Evolutionary conservation across 2,113 vertebrate species (phyloP).

Genomic region (Callaeas wilsoni): DNA sequence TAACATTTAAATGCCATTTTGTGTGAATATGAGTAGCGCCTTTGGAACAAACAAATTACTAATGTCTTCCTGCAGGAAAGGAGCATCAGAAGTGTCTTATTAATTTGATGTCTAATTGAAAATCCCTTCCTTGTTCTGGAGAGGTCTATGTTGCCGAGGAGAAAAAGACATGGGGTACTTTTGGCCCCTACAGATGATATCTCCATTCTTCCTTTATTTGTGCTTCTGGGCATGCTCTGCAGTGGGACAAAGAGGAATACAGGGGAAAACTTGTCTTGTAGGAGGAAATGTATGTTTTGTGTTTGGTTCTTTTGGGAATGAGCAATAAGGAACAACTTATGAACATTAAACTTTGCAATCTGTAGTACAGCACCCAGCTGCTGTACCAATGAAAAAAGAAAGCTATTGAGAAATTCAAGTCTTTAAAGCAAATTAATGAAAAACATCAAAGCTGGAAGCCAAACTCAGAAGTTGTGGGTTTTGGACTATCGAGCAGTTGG

Average conservation of each 20-base stretch:
- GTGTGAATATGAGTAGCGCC: conserved; percentile 61
- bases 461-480: background rate
- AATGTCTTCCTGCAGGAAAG: conserved; percentile 51
- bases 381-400: background rate
- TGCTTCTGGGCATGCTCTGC: background rate
- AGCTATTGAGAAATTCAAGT: background rate
- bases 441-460: background rate
- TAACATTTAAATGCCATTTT: conserved; percentile 85
- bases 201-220: background rate
- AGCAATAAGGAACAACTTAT: background rate
- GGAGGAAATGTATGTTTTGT: background rate
- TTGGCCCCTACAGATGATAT: background rate
- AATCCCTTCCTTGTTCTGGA: background rate
- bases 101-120: conserved; percentile 43
- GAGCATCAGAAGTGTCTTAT: conserved; percentile 27
- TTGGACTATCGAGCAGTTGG: background rate
- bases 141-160: background rate
- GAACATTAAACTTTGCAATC: background rate
- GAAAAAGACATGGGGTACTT: background rate
- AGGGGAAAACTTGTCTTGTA: background rate
- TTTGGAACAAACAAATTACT: conserved; percentile 74
- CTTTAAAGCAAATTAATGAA: background rate
- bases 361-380: background rate
- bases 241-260: background rate
- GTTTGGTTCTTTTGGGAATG: background rate